phyloP scores from a whole-genome alignment of 2,888 invertebrate species.

The Zhuqinia jingwanae region DNA sequence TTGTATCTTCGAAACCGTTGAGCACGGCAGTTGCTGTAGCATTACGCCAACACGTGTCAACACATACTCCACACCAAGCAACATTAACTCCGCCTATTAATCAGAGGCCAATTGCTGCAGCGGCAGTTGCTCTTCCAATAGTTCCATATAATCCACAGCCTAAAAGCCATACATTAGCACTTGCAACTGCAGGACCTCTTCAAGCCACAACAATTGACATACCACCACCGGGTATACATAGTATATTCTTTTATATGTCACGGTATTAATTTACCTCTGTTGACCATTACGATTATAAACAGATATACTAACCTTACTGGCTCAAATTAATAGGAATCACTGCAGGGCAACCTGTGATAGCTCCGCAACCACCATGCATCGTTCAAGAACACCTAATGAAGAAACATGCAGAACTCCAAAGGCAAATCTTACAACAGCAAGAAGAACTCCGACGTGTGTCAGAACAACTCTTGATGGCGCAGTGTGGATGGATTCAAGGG shows the following conservation, averaged over 20 bases:
- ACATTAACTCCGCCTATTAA: constrained; percentile 21
- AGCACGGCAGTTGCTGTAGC: constrained; percentile 76
- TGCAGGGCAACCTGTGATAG: constrained; percentile 65
- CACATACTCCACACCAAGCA: constrained; percentile 63
- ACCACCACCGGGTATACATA: constrained; percentile 60
- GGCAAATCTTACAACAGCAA: constrained; percentile 91
- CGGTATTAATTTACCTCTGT: constrained; percentile 9
- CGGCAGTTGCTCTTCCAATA: constrained; percentile 71
- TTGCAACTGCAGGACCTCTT: constrained; percentile 57
- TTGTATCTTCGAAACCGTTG: constrained; percentile 72
- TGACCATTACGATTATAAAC: neutral
- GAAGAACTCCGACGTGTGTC: constrained; percentile 92
- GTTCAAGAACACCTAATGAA: constrained; percentile 88
- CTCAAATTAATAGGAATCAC: neutral
- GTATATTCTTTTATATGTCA: neutral
- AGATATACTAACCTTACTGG: neutral
- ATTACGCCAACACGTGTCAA: constrained; percentile 78
- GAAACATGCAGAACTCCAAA: constrained; percentile 92
- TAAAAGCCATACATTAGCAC: constrained; percentile 67
- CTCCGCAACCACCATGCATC: constrained; percentile 81
- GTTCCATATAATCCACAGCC: constrained; percentile 67
- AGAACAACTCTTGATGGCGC: constrained; percentile 91
- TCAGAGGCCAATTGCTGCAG: constrained; percentile 54
- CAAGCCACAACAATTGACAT: constrained; percentile 52
- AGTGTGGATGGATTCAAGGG: constrained; percentile 86